phyloP scores from a whole-genome alignment of 2,113 vertebrate species.

The Muscicapa adusta region DNA sequence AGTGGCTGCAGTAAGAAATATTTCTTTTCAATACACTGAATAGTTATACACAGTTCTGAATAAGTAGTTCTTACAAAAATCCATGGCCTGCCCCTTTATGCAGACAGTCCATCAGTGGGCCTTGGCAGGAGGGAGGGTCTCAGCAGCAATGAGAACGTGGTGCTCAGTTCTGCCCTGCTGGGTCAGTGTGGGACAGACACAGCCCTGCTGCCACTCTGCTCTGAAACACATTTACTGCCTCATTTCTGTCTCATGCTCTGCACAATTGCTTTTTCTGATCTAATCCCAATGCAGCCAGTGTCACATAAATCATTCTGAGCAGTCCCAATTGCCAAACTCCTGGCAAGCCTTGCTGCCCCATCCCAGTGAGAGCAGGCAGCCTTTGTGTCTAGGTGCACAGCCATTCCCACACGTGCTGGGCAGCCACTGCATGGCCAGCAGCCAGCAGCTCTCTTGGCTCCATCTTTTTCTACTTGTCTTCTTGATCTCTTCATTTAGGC shows the following conservation, averaged over 20 bases:
- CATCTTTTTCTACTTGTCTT: background rate
- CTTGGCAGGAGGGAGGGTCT: background rate
- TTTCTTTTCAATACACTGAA: background rate
- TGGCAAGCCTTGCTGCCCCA: background rate
- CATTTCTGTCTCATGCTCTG: background rate
- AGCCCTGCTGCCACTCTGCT: background rate
- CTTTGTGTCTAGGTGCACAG: background rate
- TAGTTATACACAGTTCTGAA: background rate
- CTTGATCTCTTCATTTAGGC: slow-evolving; percentile 45
- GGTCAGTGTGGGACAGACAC: background rate
- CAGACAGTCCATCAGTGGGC: background rate
- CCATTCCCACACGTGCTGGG: background rate
- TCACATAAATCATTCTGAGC: background rate
- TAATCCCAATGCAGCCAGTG: background rate
- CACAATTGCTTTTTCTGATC: background rate
- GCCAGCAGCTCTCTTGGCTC: background rate
- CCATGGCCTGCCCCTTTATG: background rate
- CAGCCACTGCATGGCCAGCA: background rate
- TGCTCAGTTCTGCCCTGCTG: background rate
- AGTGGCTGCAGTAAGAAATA: background rate
- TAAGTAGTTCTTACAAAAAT: background rate
- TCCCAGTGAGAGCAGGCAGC: background rate
- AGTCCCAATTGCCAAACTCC: background rate
- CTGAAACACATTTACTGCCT: background rate
- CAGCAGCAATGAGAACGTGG: background rate